Base-by-base conservation (phyloP, 2,113 vertebrate species). In the Coptodon rendalli region DNA sequence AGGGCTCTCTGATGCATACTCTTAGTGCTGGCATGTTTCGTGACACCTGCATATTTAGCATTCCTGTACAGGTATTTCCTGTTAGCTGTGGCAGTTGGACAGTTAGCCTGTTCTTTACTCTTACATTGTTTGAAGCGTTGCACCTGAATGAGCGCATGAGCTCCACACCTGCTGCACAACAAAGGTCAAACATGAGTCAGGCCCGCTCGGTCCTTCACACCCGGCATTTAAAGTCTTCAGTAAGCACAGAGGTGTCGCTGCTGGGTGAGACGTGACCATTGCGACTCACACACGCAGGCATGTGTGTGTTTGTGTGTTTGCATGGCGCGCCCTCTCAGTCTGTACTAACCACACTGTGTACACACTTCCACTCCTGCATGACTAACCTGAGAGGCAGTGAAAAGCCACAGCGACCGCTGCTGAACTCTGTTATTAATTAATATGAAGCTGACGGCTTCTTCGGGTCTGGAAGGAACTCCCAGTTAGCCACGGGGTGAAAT, bases 381-480 rank as follows among this genome's bases (percentile, higher is more conserved):
- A 92, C 87, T 90, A 79, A 88, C 57, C 85, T 53, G 68, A 85
- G 45, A 88, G 83, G 80, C 84, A 50, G 84, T 0, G 27, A 84
- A 68, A 86, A 68, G 84, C 84, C 89, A 10, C 87, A 81, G 9
- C n/a, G 17, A 80, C 86, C 36, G 3, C 85, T 6, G 85, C 11
- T 54, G 34, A 31, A n/a, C 71, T 40, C 38, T n/a, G 83, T 91
- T 84, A 83, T 83, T 89, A 85, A 88, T 92, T 88, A 85, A 89
- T 83, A 66, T 17, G 6, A 9, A 57, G 36, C 78, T 56, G 2
- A 12, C 2, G 0, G 38, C 52, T 78, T 80, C 16, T 11, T 12
- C 17, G 31, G n/a, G 38, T 50, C 54, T 50, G 43, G 27, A 13
- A 48, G 24, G 9, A 48, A 7, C 6, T 76, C 24, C 43, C 24